Percentiles rank a stretch among this genome's conserved stretches.
phyloP scores from a whole-genome alignment of 2,888 invertebrate genomes.

The Standfussiana lucernea region DNA sequence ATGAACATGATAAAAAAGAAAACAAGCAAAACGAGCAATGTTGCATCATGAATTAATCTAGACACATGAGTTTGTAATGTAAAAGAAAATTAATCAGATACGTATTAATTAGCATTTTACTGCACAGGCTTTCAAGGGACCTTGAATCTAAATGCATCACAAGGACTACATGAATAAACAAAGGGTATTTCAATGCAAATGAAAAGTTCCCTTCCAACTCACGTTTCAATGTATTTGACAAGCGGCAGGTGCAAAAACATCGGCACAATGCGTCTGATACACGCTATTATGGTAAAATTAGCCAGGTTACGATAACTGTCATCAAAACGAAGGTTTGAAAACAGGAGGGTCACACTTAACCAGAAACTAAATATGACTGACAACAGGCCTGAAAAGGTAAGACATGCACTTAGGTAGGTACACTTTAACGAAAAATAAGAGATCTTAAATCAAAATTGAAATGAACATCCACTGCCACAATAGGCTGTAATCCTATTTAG shows the following conservation, averaged over 20 bases:
- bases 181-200: constrained; percentile 33
- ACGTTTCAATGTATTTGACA: constrained; percentile 71
- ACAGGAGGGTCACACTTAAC: constrained; percentile 73
- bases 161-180: constrained; percentile 41
- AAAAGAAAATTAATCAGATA: constrained; percentile 3
- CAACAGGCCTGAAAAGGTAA: constrained; percentile 74
- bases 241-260: constrained; percentile 65
- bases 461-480: background rate
- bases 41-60: constrained; percentile 13
- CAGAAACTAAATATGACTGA: constrained; percentile 74
- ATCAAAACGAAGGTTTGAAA: constrained; percentile 73
- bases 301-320: constrained; percentile 84
- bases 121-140: constrained; percentile 26
- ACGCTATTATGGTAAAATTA: constrained; percentile 79
- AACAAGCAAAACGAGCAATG: background rate
- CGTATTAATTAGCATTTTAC: constrained; percentile 23
- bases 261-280: constrained; percentile 73
- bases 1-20: constrained; percentile 2
- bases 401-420: background rate
- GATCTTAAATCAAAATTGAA: background rate
- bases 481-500: background rate
- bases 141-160: constrained; percentile 23
- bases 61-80: background rate
- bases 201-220: constrained; percentile 41
- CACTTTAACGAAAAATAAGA: background rate